phyloP scores from a whole-genome alignment of 2,888 invertebrate genomes.

The Sinhomidia bicolor region DNA sequence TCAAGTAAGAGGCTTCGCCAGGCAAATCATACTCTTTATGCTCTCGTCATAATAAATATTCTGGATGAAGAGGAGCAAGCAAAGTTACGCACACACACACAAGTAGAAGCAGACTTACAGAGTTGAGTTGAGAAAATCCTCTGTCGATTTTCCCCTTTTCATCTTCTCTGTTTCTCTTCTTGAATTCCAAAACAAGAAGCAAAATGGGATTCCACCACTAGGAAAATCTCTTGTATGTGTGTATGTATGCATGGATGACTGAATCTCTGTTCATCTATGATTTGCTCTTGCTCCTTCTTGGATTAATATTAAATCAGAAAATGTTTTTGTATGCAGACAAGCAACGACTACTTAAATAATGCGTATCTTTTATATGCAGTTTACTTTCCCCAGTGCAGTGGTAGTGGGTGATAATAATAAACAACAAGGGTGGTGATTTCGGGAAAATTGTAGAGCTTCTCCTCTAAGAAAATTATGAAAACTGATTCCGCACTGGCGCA shows the following conservation, averaged over 20 bases:
- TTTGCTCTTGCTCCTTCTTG: constrained; percentile 34
- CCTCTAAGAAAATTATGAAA: too few relatives aligned
- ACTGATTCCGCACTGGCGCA: too few relatives aligned
- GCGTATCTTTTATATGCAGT: neutral
- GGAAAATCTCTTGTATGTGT: too few relatives aligned
- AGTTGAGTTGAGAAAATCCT: constrained; percentile 37
- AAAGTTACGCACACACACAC: constrained; percentile 23
- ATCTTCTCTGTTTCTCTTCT: constrained; percentile 26
- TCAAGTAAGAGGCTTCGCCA: neutral
- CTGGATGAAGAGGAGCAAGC: too few relatives aligned
- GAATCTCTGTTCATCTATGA: constrained; percentile 67
- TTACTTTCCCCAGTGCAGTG: neutral
- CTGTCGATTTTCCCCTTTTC: constrained; percentile 28
- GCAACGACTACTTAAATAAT: constrained; percentile 26
- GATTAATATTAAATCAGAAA: constrained; percentile 71
- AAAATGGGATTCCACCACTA: constrained; percentile 23
- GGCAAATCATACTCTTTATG: neutral
- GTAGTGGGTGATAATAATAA: neutral
- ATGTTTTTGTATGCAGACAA: constrained; percentile 63
- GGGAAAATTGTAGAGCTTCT: too few relatives aligned
- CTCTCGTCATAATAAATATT: constrained; percentile 17
- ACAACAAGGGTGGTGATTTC: constrained; percentile 23
- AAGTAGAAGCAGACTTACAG: neutral
- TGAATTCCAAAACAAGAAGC: constrained; percentile 58
- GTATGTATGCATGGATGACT: constrained; percentile 39